Conservation (phyloP, 2,113 vertebrate genomes). For the Rhipidura dahli region DNA sequence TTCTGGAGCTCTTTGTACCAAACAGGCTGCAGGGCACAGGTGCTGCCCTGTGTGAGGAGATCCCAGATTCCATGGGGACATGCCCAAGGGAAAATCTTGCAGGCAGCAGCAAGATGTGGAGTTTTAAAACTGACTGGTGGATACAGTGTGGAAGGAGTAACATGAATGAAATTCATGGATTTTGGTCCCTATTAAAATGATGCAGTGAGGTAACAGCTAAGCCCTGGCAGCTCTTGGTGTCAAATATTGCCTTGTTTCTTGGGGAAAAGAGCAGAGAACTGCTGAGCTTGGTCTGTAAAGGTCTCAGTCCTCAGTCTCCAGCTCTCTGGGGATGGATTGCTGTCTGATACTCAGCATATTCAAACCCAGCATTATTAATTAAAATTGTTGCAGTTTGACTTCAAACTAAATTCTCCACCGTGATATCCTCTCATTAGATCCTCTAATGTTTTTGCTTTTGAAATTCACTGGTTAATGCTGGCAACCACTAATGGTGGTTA, state of each 20-base stretch:
- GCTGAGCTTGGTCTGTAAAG: neutral
- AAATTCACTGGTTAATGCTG: neutral
- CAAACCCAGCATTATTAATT: neutral
- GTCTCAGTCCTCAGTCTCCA: neutral
- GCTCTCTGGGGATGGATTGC: neutral
- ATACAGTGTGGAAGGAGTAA: neutral
- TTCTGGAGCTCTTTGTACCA: neutral
- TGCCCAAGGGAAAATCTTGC: neutral
- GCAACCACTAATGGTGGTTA: neutral
- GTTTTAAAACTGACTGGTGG: neutral
- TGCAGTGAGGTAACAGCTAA: neutral
- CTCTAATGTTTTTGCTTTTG: neutral
- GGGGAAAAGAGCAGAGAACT: neutral
- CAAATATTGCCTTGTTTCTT: neutral
- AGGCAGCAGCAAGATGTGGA: neutral
- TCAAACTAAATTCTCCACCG: neutral
- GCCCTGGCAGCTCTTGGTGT: neutral
- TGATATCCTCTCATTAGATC: neutral
- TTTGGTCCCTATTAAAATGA: neutral
- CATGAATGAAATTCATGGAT: neutral
- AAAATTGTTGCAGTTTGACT: neutral
- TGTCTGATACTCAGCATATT: neutral
- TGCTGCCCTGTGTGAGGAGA: neutral
- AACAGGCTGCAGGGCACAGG: no score
- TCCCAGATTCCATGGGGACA: fast-evolving